These are phyloP conservation scores for Agrochola lota DNA, from an alignment of 2,888 invertebrate genomes.

Conservation along the genomic window DNA sequence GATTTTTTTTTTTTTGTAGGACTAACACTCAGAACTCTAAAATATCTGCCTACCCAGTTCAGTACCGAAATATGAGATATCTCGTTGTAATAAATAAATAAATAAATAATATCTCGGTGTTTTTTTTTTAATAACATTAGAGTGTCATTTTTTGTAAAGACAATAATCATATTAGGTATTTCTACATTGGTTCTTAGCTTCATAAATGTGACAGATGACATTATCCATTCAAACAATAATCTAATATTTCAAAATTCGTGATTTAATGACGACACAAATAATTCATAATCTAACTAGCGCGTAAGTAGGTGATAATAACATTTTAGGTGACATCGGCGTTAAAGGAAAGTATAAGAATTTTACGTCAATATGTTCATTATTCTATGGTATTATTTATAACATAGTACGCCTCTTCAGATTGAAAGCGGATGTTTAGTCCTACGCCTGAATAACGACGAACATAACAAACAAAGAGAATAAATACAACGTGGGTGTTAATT, in stretches of 20 bases:
- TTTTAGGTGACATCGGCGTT: background rate
- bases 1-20: too few species aligned
- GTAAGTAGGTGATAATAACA: background rate
- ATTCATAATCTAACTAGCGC: background rate
- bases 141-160: too few species aligned
- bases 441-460: background rate
- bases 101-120: too few species aligned
- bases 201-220: background rate
- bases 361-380: background rate
- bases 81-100: too few species aligned
- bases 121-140: too few species aligned
- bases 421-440: background rate
- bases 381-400: background rate
- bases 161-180: too few species aligned
- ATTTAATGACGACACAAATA: background rate
- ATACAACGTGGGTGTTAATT: constrained; percentile 40
- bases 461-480: constrained; percentile 15
- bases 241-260: background rate
- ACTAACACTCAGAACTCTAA: too few species aligned
- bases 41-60: too few species aligned
- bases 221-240: background rate
- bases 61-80: too few species aligned
- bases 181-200: background rate
- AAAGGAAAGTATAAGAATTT: background rate
- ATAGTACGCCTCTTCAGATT: background rate